These are phyloP conservation scores for Drosophila kanekoi DNA, from an alignment of 2,888 invertebrate species.

Conservation along the genomic window DNA sequence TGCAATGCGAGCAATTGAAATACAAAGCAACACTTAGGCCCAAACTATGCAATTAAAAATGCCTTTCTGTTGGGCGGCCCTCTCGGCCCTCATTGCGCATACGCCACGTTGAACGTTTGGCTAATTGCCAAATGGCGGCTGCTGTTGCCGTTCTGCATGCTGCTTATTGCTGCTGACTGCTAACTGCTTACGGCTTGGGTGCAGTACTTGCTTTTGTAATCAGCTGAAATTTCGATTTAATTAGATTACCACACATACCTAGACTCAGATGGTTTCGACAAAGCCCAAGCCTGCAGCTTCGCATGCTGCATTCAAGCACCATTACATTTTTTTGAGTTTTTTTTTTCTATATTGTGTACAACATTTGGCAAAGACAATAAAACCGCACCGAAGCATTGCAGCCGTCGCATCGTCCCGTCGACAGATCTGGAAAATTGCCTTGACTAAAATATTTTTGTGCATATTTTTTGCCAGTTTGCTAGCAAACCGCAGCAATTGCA, in stretches of 20 bases:
- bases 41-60: constrained; percentile 65
- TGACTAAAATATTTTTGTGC: constrained; percentile 45
- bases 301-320: constrained; percentile 39
- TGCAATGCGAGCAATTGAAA: constrained; percentile 30
- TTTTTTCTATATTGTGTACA: constrained; percentile 23
- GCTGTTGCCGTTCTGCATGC: constrained; percentile 26
- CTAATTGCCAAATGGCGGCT: constrained; percentile 57
- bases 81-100: constrained; percentile 58
- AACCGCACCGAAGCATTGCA: constrained; percentile 59
- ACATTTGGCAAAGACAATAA: constrained; percentile 64
- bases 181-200: constrained; percentile 1
- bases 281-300: constrained; percentile 27
- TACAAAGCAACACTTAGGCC: constrained; percentile 41
- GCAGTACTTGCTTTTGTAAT: constrained; percentile 58
- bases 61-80: constrained; percentile 26
- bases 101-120: constrained; percentile 65
- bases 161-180: constrained; percentile 7
- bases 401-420: constrained; percentile 9
- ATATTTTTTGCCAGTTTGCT: constrained; percentile 14
- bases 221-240: constrained; percentile 75
- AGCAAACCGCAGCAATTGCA: constrained; percentile 52
- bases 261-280: constrained; percentile 37
- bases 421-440: constrained; percentile 23
- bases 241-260: constrained; percentile 72
- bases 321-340: constrained; percentile 49